These are phyloP conservation scores for Rousettus madagascariensis DNA, from an alignment of 2,797 vertebrate species.

Conservation along the genomic window DNA sequence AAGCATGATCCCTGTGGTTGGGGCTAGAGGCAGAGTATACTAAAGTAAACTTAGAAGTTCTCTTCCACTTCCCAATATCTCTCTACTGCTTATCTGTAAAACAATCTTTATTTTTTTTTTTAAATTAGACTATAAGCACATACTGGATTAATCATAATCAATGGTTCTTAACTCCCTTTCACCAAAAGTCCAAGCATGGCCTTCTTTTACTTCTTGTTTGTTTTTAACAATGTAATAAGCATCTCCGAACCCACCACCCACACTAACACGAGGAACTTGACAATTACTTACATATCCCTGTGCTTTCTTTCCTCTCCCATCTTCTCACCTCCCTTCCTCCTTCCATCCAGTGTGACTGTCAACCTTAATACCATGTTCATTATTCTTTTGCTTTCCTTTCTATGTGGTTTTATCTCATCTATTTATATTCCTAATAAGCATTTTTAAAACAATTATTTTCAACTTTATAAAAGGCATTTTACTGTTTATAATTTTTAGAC, in stretches of 20 bases:
- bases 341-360: not conserved
- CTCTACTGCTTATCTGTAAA: not conserved
- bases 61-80: not conserved
- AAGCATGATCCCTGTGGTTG: not conserved
- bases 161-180: not conserved
- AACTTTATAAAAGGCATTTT: conserved; percentile 1
- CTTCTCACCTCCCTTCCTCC: not conserved
- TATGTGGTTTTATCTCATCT: not conserved
- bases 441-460: not conserved
- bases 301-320: not conserved
- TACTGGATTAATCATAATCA: not conserved
- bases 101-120: not conserved
- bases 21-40: no score
- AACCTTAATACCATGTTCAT: not conserved
- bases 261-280: not conserved
- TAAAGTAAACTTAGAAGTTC: not conserved
- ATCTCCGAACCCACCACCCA: not conserved
- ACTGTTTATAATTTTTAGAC: not conserved
- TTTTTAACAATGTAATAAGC: not conserved
- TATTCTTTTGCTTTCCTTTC: not conserved
- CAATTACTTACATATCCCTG: not conserved
- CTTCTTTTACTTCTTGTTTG: conserved; percentile 15
- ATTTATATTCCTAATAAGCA: not conserved
- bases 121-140: not conserved
- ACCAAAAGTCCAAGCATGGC: not conserved